phyloP scores from a whole-genome alignment of 2,113 vertebrate species.

The Formicarius rufipectus region DNA sequence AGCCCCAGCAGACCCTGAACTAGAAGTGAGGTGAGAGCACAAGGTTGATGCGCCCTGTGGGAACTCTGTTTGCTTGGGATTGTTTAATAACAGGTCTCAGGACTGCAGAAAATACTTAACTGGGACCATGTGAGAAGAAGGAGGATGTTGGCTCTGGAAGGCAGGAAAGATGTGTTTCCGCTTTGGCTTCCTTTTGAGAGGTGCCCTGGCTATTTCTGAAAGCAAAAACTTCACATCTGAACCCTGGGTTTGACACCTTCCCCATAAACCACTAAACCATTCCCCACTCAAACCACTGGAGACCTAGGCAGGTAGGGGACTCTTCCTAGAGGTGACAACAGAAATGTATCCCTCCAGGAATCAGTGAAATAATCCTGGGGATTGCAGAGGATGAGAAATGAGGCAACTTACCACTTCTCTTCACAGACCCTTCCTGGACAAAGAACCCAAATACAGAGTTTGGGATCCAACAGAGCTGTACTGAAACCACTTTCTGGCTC shows the following conservation, averaged over 20 bases:
- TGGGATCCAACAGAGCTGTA: background rate
- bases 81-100: background rate
- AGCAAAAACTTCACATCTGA: background rate
- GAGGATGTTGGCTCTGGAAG: background rate
- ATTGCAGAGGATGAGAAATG: background rate
- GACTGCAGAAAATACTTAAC: background rate
- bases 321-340: background rate
- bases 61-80: background rate
- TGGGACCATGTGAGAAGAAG: background rate
- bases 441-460: background rate
- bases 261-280: accelerated
- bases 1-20: background rate
- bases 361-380: background rate
- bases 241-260: background rate
- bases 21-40: background rate
- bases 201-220: background rate
- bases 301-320: background rate
- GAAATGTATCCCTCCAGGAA: background rate
- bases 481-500: background rate
- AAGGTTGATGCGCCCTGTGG: accelerated
- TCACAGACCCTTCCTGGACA: background rate
- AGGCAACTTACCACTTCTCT: background rate
- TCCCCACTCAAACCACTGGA: background rate
- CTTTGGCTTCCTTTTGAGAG: background rate
- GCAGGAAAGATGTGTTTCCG: background rate